Percentiles rank a stretch among this genome's conserved stretches.
Evolutionary conservation across 1,140 invertebrate species (phyloP).

Genomic region (Onthophagus taurus): DNA sequence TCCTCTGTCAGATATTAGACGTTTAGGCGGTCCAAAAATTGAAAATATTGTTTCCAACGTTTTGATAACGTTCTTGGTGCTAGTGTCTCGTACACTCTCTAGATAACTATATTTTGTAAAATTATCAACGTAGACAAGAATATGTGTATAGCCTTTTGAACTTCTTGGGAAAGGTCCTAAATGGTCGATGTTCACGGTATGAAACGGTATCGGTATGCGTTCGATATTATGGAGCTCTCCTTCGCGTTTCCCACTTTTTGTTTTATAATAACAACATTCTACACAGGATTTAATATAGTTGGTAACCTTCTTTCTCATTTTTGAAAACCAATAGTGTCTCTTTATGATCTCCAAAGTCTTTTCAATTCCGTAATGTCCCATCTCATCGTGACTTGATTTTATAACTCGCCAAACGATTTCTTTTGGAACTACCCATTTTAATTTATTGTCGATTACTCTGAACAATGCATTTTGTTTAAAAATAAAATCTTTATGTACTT

Average conservation of each 20-base stretch:
- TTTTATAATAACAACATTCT: constrained; percentile 27
- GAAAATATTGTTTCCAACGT: neutral
- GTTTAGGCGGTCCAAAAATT: neutral
- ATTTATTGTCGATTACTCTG: neutral
- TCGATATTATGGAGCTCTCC: constrained; percentile 3
- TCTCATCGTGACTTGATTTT: neutral
- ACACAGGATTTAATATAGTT: constrained; percentile 25
- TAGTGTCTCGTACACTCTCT: constrained; percentile 1
- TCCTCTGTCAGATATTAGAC: constrained; percentile 9
- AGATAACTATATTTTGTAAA: constrained; percentile 25
- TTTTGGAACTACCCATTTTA: constrained; percentile 6
- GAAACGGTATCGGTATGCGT: neutral
- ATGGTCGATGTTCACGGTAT: constrained; percentile 3
- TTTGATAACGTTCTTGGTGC: neutral
- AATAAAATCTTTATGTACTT: neutral
- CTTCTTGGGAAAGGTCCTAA: constrained; percentile 13
- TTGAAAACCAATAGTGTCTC: constrained; percentile 26
- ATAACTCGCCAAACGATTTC: neutral
- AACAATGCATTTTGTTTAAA: neutral
- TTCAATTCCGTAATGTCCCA: constrained; percentile 7
- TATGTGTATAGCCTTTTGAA: constrained; percentile 23
- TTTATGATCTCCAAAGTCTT: constrained; percentile 25
- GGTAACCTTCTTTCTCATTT: constrained; percentile 23
- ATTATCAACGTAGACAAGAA: constrained; percentile 30
- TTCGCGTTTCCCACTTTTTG: constrained; percentile 16